Evolutionary conservation across 2,797 vertebrate genomes (phyloP).

Genomic region (Lepilemur septentrionalis): DNA sequence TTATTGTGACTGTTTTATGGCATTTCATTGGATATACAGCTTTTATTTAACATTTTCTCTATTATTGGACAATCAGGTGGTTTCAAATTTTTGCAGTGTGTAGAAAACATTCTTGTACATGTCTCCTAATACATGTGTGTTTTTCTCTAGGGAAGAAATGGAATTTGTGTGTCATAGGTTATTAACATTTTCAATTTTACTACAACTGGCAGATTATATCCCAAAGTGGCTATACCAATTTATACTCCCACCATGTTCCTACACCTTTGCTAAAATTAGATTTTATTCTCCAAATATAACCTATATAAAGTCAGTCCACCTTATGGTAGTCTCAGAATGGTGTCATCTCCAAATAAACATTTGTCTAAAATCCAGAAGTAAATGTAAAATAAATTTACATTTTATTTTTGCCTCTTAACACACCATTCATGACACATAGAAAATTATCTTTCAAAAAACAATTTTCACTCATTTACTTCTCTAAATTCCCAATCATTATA

Average conservation of each 20-base stretch:
- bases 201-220: neutral
- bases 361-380: conserved; percentile 24
- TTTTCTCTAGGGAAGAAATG: conserved; percentile 43
- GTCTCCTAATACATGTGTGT: neutral
- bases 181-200: conserved; percentile 49
- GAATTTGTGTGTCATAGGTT: neutral
- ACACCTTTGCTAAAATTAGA: conserved; percentile 45
- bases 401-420: conserved; percentile 20
- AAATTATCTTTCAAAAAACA: neutral
- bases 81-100: neutral
- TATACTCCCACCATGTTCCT: neutral
- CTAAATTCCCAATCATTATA: conserved; percentile 1
- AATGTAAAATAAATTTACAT: neutral
- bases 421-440: neutral
- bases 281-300: conserved; percentile 22
- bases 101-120: conserved; percentile 33
- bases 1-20: neutral
- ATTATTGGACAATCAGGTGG: neutral
- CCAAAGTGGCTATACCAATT: neutral
- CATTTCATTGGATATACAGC: neutral
- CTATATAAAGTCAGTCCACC: conserved; percentile 9
- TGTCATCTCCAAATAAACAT: conserved; percentile 8
- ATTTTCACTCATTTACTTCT: neutral
- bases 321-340: neutral
- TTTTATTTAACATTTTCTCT: conserved; percentile 30